phyloP scores from a whole-genome alignment of 2,797 vertebrate species.

The Trachops cirrhosus region DNA sequence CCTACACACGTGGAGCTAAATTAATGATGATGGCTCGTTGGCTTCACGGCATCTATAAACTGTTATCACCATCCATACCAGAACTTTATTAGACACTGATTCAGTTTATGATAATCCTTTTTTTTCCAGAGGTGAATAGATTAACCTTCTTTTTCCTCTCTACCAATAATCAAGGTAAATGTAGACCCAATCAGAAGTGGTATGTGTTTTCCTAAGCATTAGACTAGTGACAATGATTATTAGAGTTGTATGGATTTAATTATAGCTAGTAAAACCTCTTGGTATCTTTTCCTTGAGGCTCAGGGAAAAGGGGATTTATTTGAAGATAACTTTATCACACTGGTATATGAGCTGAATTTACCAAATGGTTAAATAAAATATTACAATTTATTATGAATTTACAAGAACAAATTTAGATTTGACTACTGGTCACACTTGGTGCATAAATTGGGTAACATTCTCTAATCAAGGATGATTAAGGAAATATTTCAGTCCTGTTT shows the following conservation, averaged over 20 bases:
- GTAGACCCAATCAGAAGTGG: too few species aligned
- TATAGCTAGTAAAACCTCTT: neutral
- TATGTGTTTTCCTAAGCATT: neutral
- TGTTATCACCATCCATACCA: constrained; percentile 32
- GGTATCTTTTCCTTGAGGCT: neutral
- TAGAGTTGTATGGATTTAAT: neutral
- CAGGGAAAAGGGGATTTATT: neutral
- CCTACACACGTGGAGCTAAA: constrained; percentile 54
- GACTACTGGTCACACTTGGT: neutral
- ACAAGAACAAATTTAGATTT: neutral
- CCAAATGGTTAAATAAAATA: neutral
- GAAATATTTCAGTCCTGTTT: neutral
- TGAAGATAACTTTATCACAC: neutral
- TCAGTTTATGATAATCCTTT: neutral
- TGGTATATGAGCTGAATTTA: neutral
- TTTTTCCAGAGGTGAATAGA: neutral
- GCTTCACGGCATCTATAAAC: constrained; percentile 51
- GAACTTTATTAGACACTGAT: neutral
- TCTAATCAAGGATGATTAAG: neutral
- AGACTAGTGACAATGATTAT: neutral
- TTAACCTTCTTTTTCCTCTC: neutral
- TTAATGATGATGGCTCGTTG: constrained; percentile 55
- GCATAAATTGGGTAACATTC: neutral
- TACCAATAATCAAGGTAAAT: neutral
- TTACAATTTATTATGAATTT: neutral